Percentiles rank a stretch among this genome's conserved stretches.
These are phyloP conservation scores for Philopedon plagiatum DNA, from an alignment of 2,888 invertebrate species.

Conservation along the genomic window DNA sequence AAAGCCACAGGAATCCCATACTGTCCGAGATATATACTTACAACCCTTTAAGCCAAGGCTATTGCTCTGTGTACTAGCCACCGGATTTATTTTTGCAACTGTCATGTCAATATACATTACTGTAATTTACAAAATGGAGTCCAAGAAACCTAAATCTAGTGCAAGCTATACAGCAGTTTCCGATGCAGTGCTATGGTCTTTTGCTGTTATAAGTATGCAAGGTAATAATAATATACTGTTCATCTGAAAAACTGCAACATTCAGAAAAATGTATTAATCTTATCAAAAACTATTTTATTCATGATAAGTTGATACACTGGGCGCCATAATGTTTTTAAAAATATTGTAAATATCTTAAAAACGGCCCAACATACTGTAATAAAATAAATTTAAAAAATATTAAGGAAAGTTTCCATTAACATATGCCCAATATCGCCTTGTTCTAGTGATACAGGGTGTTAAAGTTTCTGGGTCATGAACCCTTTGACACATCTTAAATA, in stretches of 20 bases:
- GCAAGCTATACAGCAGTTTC: slow-evolving; percentile 60
- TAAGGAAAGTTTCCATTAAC: no score
- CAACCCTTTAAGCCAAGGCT: slow-evolving; percentile 74
- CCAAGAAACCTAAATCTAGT: not conserved
- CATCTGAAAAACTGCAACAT: not conserved
- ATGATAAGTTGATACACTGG: no score
- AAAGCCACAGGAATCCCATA: slow-evolving; percentile 73
- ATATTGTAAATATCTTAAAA: no score
- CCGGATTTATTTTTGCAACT: slow-evolving; percentile 70
- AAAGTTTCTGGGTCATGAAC: no score
- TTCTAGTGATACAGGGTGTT: no score
- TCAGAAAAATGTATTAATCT: no score
- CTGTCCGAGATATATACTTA: slow-evolving; percentile 73
- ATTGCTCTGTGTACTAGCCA: slow-evolving; percentile 71
- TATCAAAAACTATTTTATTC: no score
- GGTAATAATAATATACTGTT: slow-evolving; percentile 66
- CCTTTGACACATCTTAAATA: no score
- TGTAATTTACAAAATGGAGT: not conserved
- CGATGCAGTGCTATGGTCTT: slow-evolving; percentile 75
- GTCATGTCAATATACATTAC: slow-evolving; percentile 69
- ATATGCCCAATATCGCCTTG: no score
- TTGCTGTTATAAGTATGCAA: slow-evolving; percentile 77
- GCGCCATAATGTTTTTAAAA: no score
- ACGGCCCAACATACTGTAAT: no score
- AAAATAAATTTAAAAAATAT: no score